Percentiles rank a stretch among this genome's conserved stretches.
These are phyloP conservation scores for Tribolium castaneum DNA, from an alignment of 1,140 invertebrate genomes.

Conservation along the genomic window DNA sequence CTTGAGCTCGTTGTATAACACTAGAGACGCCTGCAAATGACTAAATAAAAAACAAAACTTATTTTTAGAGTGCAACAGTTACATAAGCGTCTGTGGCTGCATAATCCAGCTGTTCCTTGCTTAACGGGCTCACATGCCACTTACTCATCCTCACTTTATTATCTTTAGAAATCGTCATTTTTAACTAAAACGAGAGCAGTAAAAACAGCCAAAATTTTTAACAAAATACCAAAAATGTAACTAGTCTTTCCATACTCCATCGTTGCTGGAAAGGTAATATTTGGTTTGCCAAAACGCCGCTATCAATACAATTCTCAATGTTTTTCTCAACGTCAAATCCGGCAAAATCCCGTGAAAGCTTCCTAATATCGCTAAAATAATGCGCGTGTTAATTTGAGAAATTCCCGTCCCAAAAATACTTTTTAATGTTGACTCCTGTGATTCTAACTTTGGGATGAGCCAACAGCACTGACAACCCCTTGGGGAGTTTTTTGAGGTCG, in stretches of 20 bases:
- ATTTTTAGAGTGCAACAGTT: conserved; percentile 26
- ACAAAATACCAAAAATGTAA: conserved; percentile 67
- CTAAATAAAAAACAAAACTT: conserved; percentile 20
- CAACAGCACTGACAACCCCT: conserved; percentile 67
- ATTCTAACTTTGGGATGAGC: conserved; percentile 70
- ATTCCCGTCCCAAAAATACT: conserved; percentile 63
- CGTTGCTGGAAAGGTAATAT: conserved; percentile 66
- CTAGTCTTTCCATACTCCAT: conserved; percentile 73
- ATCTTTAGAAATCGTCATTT: conserved; percentile 69
- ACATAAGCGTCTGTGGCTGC: conserved; percentile 78
- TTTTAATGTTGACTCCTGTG: conserved; percentile 74
- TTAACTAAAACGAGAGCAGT: conserved; percentile 62
- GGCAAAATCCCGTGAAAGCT: conserved; percentile 72
- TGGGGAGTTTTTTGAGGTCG: conserved; percentile 68
- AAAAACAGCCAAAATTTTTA: conserved; percentile 39
- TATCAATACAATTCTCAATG: conserved; percentile 71
- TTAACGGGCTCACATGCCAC: conserved; percentile 71
- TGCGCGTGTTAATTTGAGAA: conserved; percentile 33
- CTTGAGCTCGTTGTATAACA: conserved; percentile 49
- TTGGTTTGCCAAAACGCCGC: conserved; percentile 69
- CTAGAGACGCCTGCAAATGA: conserved; percentile 50
- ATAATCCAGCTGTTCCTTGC: conserved; percentile 69
- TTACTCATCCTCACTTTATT: conserved; percentile 71
- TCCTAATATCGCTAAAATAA: conserved; percentile 71
- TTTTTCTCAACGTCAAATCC: conserved; percentile 68